These are phyloP conservation scores for Colinus virginianus DNA, from an alignment of 2,113 vertebrate species.

Conservation along the genomic window DNA sequence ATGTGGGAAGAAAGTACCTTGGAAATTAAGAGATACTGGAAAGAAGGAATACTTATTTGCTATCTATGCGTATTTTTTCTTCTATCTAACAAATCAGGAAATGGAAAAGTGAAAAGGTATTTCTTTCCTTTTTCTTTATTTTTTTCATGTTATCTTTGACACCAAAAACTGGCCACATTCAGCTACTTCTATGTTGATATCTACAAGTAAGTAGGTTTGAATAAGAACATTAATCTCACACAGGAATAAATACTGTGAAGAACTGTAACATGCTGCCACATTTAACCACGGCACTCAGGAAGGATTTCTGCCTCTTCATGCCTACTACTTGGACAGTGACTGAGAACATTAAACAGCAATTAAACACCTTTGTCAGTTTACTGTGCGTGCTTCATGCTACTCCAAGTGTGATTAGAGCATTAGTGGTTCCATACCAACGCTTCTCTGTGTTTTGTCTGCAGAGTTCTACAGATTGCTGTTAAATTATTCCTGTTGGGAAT, in stretches of 20 bases:
- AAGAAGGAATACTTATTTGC: not conserved
- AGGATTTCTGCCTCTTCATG: not conserved
- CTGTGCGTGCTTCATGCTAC: not conserved
- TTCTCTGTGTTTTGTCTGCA: not conserved
- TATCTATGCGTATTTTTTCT: not conserved
- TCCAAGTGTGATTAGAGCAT: not conserved
- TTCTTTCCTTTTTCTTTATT: not conserved
- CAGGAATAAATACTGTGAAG: not conserved
- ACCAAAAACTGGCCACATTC: not conserved
- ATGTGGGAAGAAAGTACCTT: not conserved
- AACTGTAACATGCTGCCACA: not conserved
- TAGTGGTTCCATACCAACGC: not conserved
- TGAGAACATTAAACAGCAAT: not conserved
- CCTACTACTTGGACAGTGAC: not conserved
- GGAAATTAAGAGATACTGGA: not conserved
- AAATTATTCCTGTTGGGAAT: not conserved
- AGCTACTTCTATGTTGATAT: not conserved
- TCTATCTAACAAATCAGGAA: not conserved
- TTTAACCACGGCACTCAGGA: not conserved
- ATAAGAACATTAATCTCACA: not conserved
- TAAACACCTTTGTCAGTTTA: not conserved
- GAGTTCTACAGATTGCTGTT: not conserved
- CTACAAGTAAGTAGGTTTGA: not conserved
- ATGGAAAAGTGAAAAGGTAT: not conserved
- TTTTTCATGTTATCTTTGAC: not conserved